Base-by-base conservation (phyloP, 35 echinoderm and acorn worm genomes). In the Eucidaris tribuloides region DNA sequence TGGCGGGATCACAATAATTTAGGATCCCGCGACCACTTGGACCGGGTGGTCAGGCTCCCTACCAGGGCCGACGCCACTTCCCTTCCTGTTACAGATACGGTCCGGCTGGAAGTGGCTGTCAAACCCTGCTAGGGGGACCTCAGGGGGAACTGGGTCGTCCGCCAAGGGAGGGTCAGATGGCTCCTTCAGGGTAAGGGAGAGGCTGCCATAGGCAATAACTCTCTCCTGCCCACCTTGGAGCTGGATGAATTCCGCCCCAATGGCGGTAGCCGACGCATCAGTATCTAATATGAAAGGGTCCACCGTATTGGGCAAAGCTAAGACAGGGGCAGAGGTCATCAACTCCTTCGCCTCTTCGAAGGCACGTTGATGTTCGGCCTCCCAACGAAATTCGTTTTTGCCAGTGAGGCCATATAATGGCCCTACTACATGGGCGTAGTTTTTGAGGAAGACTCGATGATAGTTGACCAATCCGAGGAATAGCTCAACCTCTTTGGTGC, bases 381-480 rank as follows among this genome's bases (percentile, higher is more conserved):
- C 41, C 61, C 81, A 83, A 39, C 32, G 58, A 45, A 83, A 83
- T 20, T 14, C 11, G 7, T 81, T 66, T 49, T 81, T 74, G 14
- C 81, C 81, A 19, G 60, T 83, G 0, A 77, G 27, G 18, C 39
- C 45, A 34, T 79, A 79, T 42, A 79, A 44, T 0, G 83, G 65
- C 24, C 19, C 58, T 13, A 68, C 70, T 27, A 52, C 17, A 6
- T 37, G 20, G 28, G 83, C 83, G 35, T 46, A 86, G 30, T 86
- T 56, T 24, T 41, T 79, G 23, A 86, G 77, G 37, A 86, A 86
- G 5, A 5, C n/a, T 56, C 83, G 18, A 49, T 86, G 83, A 37
- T 86, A 86, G 46, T 86, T 86, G 19, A 68, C 68, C 13, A 86
- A 78, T 6, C 83, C 83, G 20, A 86, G 46, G 49, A 86, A 86